Evolutionary conservation across 2,888 invertebrate species (phyloP).

Genomic region (Pterobdella sp.): DNA sequence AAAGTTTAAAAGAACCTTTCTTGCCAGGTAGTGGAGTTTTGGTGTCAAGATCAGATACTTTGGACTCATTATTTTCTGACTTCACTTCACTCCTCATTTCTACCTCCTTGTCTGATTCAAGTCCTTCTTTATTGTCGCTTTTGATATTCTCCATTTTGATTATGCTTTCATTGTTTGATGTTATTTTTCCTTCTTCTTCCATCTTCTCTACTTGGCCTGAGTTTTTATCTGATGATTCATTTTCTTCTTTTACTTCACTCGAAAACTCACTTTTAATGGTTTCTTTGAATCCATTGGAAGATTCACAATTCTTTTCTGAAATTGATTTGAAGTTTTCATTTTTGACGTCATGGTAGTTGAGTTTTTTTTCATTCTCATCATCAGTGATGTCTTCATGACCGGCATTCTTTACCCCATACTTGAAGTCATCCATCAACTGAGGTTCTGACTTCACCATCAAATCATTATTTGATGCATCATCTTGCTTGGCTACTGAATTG

Average conservation of each 20-base stretch:
- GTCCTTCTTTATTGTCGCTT: neutral
- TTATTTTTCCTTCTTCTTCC: neutral
- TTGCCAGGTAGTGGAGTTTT: neutral
- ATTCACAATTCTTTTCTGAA: neutral
- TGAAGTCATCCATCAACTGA: constrained; percentile 26
- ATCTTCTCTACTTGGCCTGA: neutral
- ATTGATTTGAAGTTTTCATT: too few relatives aligned
- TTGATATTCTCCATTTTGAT: neutral
- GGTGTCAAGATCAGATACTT: neutral
- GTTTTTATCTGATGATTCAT: neutral
- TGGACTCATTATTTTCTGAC: neutral
- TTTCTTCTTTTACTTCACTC: constrained; percentile 16
- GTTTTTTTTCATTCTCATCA: constrained; percentile 22
- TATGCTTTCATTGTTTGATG: neutral
- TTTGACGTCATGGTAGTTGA: neutral
- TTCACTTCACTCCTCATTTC: constrained; percentile 13
- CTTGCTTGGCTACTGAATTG: constrained; percentile 23
- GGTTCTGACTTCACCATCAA: constrained; percentile 28
- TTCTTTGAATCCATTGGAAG: neutral
- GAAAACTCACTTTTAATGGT: constrained; percentile 11
- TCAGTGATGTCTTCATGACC: constrained; percentile 32
- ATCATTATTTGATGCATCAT: constrained; percentile 23
- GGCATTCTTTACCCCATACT: constrained; percentile 26
- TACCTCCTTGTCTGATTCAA: neutral
- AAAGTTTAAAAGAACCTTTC: neutral